These are phyloP conservation scores for Neodon shergylaensis DNA, from an alignment of 2,113 vertebrate species.

Conservation along the genomic window DNA sequence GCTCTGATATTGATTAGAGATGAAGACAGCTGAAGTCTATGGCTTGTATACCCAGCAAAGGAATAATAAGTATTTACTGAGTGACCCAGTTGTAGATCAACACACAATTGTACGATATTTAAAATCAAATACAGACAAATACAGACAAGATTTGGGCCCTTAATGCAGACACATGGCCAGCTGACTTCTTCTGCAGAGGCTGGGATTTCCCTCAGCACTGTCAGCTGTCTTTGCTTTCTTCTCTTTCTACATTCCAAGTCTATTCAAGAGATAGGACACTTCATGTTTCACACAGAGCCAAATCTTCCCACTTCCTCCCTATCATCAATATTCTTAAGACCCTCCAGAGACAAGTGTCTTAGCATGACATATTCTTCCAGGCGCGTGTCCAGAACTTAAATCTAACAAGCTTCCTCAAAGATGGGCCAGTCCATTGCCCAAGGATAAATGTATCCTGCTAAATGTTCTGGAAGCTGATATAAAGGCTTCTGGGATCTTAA, in stretches of 20 bases:
- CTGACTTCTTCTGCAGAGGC: neutral
- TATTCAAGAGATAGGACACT: neutral
- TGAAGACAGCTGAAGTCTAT: slow-evolving; percentile 1
- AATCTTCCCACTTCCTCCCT: neutral
- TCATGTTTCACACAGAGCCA: neutral
- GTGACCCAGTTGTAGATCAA: neutral
- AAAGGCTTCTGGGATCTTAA: neutral
- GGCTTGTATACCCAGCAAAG: neutral
- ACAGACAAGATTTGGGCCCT: neutral
- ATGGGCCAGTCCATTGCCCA: neutral
- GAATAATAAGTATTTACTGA: slow-evolving; percentile 4
- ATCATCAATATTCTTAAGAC: neutral
- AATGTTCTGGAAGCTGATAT: neutral
- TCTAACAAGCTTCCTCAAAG: slow-evolving; percentile 6
- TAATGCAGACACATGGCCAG: neutral
- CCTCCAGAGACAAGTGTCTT: slow-evolving; percentile 7
- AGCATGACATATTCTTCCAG: neutral
- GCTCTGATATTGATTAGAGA: neutral
- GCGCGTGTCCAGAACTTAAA: neutral
- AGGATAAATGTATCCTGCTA: neutral
- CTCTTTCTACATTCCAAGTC: neutral
- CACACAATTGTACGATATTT: neutral
- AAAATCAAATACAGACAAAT: neutral
- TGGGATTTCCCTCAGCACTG: neutral
- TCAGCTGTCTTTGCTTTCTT: neutral